Base-by-base conservation (phyloP, 2,888 invertebrate species). In the Pterostichus niger region DNA sequence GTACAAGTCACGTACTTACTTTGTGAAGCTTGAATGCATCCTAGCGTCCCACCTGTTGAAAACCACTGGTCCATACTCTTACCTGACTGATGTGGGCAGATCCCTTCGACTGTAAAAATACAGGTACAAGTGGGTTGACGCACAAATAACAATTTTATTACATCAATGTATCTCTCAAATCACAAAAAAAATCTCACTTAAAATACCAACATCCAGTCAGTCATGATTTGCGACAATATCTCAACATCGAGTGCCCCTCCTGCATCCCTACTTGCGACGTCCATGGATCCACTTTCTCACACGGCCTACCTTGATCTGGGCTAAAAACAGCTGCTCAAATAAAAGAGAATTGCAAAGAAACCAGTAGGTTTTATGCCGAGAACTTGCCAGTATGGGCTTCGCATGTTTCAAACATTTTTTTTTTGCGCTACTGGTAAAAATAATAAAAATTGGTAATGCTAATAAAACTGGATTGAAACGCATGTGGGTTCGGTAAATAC, bases 61-160 rank as follows among this genome's bases (percentile, higher is more conserved):
- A 46, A 10, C 46, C 73, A 46, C 73, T 73, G 73, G 0, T 73
- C 15, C n/a, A 17, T 59, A 5, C 10, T 31, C 24, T 40, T 44
- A 44, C 46, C 73, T 44, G 49, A 11, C 73, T 13, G 44, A 46
- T 59, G 59, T 59, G 59, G 59, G 59, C 59, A 73, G 46, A 44
- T 24, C 64, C 64, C 35, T 64, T 64, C 33, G 33, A 64, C 31
- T 31, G 7, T 64, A 64, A 64, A 64, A 64, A 64, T 64, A 64
- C 64, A 31, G 31, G 31, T 33, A 10, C 9, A 64, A 64, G 64
- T 64, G 64, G 64, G 13, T 33, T 64, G 64, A 64, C 64, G 35
- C 33, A 64, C 64, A 64, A 64, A 64, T 64, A 64, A 64, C 64
- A 64, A 64, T 64, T 64, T 64, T 64, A 64, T 64, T 33, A 64